Percentiles rank a stretch among this genome's conserved stretches.
These are phyloP conservation scores for Hedychridium roseum DNA, from an alignment of 2,888 invertebrate species.

Conservation along the genomic window DNA sequence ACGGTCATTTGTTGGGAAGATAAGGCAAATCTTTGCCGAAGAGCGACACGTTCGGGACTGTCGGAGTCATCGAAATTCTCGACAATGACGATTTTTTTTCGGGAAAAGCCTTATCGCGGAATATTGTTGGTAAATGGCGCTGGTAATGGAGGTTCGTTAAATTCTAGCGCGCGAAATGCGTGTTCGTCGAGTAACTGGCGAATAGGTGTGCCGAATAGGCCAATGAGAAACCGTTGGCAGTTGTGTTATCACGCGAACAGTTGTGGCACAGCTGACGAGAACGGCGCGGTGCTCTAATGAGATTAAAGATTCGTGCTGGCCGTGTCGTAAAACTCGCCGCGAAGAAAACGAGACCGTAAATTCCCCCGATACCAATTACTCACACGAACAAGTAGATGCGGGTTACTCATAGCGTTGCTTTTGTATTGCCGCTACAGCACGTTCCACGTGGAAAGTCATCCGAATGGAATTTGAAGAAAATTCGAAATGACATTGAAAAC, in stretches of 20 bases:
- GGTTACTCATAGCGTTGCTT: constrained; percentile 9
- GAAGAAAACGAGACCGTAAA: constrained; percentile 8
- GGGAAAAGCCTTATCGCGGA: background rate
- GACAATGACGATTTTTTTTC: too few relatives aligned
- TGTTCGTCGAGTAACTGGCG: constrained; percentile 8
- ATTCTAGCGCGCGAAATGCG: background rate
- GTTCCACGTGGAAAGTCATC: constrained; percentile 14
- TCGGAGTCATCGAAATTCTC: too few relatives aligned
- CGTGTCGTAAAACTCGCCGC: background rate
- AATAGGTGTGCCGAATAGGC: constrained; percentile 12
- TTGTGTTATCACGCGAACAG: constrained; percentile 1
- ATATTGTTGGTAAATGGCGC: background rate
- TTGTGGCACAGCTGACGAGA: constrained; percentile 10
- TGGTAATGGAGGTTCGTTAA: background rate
- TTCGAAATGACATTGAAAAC: too few relatives aligned
- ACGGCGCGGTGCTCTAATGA: constrained; percentile 2
- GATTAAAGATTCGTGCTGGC: constrained; percentile 1
- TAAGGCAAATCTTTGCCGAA: too few relatives aligned
- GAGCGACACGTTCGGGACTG: too few relatives aligned
- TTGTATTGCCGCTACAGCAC: constrained; percentile 3
- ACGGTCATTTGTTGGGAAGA: too few relatives aligned
- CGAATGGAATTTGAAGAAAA: too few relatives aligned
- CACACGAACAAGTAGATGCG: constrained; percentile 8
- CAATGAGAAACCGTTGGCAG: background rate
- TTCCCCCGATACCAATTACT: constrained; percentile 14